phyloP scores from a whole-genome alignment of 2,113 vertebrate species.

The Brienomyrus longianalis region DNA sequence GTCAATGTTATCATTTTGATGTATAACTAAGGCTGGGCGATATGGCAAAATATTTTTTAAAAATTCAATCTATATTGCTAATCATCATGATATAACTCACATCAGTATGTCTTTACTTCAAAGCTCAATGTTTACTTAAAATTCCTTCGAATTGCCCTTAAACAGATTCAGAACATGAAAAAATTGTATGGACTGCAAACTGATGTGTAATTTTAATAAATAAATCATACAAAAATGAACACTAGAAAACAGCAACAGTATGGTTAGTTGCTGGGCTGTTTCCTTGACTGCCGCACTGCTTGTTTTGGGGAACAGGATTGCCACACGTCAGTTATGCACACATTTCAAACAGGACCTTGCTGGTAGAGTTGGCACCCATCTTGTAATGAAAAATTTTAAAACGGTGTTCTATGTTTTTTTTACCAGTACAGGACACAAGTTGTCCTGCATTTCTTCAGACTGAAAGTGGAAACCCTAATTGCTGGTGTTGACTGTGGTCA shows the following conservation, averaged over 20 bases:
- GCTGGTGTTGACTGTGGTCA: not conserved
- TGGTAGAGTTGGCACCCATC: not conserved
- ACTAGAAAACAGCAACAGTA: not conserved
- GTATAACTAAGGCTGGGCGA: not conserved
- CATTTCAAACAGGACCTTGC: not conserved
- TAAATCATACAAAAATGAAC: not conserved
- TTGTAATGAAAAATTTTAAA: not conserved
- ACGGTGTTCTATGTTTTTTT: not conserved
- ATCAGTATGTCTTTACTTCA: too few species aligned
- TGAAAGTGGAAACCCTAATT: not conserved
- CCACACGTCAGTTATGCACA: too few species aligned
- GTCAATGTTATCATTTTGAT: not conserved
- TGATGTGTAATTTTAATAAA: not conserved
- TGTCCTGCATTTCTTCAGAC: not conserved
- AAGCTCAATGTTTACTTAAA: not conserved
- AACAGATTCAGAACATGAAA: not conserved
- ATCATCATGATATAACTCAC: too few species aligned
- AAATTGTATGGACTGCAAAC: not conserved
- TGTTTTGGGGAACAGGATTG: not conserved
- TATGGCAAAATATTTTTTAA: not conserved
- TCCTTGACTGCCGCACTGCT: not conserved
- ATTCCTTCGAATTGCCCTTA: not conserved
- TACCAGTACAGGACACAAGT: not conserved
- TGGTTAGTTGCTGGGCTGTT: not conserved
- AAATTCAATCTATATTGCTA: too few species aligned